A percentile compares a stretch with the other conserved stretches of the same genome.
phyloP scores from a whole-genome alignment of 2,113 vertebrate species.

The Gadus chalcogrammus region DNA sequence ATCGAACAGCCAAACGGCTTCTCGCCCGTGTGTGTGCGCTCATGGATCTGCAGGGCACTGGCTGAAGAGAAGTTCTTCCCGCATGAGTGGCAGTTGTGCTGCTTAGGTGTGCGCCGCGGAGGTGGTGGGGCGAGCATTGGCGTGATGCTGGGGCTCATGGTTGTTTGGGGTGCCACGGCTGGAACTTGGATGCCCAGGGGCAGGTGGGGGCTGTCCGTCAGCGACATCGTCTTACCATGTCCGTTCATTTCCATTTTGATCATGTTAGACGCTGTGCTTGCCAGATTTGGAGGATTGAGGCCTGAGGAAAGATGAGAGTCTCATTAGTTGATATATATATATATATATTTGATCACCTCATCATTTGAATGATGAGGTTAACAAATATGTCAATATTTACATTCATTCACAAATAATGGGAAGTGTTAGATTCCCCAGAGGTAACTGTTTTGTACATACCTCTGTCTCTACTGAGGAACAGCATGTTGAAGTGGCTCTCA shows the following conservation, averaged over 20 bases:
- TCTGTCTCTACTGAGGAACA: constrained; percentile 95
- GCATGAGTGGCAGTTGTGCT: constrained; percentile 98
- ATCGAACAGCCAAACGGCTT: constrained; percentile 98
- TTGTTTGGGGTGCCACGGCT: constrained; percentile 81
- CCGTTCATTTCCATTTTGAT: constrained; percentile 99
- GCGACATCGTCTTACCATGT: constrained; percentile 84
- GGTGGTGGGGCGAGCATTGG: constrained; percentile 96
- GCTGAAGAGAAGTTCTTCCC: constrained; percentile 99
- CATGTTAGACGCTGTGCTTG: constrained; percentile 85
- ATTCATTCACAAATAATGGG: constrained; percentile 37
- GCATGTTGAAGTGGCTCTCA: constrained; percentile 93
- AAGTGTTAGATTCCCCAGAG: neutral
- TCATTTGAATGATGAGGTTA: neutral
- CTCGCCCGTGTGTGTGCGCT: constrained; percentile 98
- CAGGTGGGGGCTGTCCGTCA: constrained; percentile 85
- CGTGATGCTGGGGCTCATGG: constrained; percentile 87
- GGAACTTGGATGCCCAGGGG: constrained; percentile 85
- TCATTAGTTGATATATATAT: too few species aligned
- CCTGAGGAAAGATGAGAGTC: constrained; percentile 78
- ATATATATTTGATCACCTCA: neutral
- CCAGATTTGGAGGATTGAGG: constrained; percentile 85
- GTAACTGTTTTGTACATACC: constrained; percentile 75
- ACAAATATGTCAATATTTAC: constrained; percentile 57
- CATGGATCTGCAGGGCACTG: constrained; percentile 98
- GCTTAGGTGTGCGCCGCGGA: constrained; percentile 93